phyloP scores from a whole-genome alignment of 2,113 vertebrate genomes.

The Lichenostomus cassidix region DNA sequence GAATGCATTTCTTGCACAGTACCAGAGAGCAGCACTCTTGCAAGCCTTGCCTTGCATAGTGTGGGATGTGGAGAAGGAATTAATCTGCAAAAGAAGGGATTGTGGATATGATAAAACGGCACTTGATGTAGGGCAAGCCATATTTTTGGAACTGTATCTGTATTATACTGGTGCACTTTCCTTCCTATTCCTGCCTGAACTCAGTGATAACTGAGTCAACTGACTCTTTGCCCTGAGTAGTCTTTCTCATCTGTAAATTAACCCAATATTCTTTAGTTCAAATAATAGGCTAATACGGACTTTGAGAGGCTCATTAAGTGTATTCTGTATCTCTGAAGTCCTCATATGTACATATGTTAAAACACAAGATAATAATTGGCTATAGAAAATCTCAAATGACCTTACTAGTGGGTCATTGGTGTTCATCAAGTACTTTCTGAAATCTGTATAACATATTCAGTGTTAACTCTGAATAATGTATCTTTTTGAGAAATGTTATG shows the following conservation, averaged over 20 bases:
- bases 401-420: not conserved
- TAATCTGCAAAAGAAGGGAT: not conserved
- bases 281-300: not conserved
- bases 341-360: not conserved
- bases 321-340: not conserved
- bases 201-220: not conserved
- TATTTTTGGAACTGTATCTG: not conserved
- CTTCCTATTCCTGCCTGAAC: not conserved
- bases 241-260: not conserved
- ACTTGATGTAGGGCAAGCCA: not conserved
- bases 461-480: not conserved
- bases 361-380: not conserved
- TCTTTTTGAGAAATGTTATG: not conserved
- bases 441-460: not conserved
- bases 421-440: not conserved
- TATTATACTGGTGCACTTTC: not conserved
- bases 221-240: not conserved
- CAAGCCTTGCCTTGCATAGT: not conserved
- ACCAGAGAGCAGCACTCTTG: not conserved
- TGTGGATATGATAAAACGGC: not conserved
- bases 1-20: not conserved
- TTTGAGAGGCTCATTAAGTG: not conserved
- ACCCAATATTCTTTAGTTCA: not conserved
- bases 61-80: not conserved
- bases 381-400: not conserved